Conservation (phyloP, 2,797 vertebrate genomes). For the Gobionotothen gibberifrons region DNA sequence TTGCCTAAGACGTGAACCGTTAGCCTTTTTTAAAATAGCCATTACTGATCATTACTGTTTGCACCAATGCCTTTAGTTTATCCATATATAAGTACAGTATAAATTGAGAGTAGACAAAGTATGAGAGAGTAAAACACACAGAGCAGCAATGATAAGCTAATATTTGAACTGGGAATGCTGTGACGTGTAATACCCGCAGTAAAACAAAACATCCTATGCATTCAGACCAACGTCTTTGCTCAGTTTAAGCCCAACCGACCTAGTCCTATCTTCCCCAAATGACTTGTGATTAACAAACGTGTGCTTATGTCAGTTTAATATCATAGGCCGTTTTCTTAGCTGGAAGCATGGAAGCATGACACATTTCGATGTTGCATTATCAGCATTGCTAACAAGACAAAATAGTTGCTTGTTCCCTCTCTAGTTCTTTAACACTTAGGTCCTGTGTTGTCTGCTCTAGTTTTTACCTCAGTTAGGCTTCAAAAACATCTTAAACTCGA, state of each 20-base stretch:
- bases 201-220: not conserved
- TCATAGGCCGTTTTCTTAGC: not conserved
- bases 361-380: conserved; percentile 13
- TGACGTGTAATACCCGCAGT: conserved; percentile 1
- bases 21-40: conserved; percentile 28
- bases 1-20: not conserved
- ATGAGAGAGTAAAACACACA: not conserved
- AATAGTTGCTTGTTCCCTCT: conserved; percentile 9
- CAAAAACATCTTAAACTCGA: conserved; percentile 23
- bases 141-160: not conserved
- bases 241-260: not conserved
- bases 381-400: conserved; percentile 21
- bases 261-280: not conserved
- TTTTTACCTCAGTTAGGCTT: not conserved
- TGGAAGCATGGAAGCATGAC: not conserved
- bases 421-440: conserved; percentile 12
- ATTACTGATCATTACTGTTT: not conserved
- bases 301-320: conserved; percentile 4
- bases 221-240: not conserved
- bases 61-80: not conserved
- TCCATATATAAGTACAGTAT: not conserved
- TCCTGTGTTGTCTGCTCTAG: not conserved
- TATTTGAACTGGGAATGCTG: not conserved
- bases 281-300: not conserved
- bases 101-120: conserved; percentile 37